Conservation (phyloP, 2,113 vertebrate species). For the Promerops cafer region DNA sequence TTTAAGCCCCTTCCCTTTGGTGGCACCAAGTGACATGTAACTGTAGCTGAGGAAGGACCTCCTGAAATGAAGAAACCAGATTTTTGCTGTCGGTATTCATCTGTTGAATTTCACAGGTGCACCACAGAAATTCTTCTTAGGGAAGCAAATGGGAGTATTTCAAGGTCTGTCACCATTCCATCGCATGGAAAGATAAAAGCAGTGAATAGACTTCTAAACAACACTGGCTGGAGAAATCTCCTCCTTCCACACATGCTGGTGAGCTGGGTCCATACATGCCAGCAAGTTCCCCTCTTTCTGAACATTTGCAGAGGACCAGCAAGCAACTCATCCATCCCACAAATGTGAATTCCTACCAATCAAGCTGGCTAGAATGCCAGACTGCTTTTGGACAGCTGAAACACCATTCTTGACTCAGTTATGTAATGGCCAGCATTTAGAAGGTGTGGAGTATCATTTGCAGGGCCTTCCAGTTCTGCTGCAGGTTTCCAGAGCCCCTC, state of each 20-base stretch:
- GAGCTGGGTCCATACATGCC: not conserved
- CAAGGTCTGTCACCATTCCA: not conserved
- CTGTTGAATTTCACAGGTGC: not conserved
- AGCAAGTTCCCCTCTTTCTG: not conserved
- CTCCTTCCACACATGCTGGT: accelerated
- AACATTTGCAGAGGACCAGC: not conserved
- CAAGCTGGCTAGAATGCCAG: not conserved
- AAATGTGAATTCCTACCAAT: not conserved
- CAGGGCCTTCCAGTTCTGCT: not conserved
- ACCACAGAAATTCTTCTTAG: not conserved
- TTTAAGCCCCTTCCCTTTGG: not conserved
- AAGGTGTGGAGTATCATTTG: not conserved
- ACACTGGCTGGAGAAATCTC: not conserved
- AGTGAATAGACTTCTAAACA: not conserved
- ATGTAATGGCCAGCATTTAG: not conserved
- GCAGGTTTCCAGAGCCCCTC: not conserved
- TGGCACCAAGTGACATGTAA: accelerated
- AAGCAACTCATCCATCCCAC: not conserved
- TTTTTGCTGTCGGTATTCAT: not conserved
- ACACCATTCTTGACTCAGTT: not conserved
- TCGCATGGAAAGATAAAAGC: not conserved
- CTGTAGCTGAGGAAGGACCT: not conserved
- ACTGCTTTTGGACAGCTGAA: not conserved
- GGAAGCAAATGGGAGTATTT: not conserved
- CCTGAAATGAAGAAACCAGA: not conserved